Conservation (phyloP, 2,888 invertebrate species). For the Cosmia trapezina region DNA sequence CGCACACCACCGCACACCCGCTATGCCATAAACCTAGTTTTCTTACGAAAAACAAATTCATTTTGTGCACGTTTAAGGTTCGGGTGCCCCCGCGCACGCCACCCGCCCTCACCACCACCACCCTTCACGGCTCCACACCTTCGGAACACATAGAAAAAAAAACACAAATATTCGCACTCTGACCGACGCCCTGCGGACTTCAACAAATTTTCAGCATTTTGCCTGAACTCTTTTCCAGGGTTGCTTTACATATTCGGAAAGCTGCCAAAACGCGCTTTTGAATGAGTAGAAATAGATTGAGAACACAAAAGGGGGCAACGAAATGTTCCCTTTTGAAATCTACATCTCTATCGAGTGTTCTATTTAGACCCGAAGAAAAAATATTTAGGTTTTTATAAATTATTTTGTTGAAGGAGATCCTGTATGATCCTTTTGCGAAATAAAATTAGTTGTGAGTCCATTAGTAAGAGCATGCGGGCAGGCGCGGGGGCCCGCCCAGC, state of each 20-base stretch:
- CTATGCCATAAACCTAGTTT: slow-evolving; percentile 79
- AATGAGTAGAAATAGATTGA: slow-evolving; percentile 61
- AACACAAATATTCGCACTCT: slow-evolving; percentile 76
- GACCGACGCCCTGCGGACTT: slow-evolving; percentile 65
- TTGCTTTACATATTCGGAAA: slow-evolving; percentile 58
- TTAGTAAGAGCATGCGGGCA: slow-evolving; percentile 39
- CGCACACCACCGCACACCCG: slow-evolving; percentile 73
- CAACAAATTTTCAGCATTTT: slow-evolving; percentile 70
- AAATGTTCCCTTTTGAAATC: slow-evolving; percentile 53
- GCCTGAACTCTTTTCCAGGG: slow-evolving; percentile 55
- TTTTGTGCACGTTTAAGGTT: slow-evolving; percentile 85
- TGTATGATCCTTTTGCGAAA: slow-evolving; percentile 58
- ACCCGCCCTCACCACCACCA: slow-evolving; percentile 61
- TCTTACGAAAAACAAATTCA: slow-evolving; percentile 78
- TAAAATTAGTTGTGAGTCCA: slow-evolving; percentile 62
- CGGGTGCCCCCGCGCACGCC: slow-evolving; percentile 80
- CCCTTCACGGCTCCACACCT: slow-evolving; percentile 30
- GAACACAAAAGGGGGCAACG: slow-evolving; percentile 44
- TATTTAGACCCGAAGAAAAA: slow-evolving; percentile 51
- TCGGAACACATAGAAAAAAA: slow-evolving; percentile 77
- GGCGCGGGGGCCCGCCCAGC: slow-evolving; percentile 79
- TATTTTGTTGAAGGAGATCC: slow-evolving; percentile 58
- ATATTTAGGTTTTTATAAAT: slow-evolving; percentile 71
- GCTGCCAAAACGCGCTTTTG: slow-evolving; percentile 68
- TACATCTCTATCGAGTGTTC: slow-evolving; percentile 55